Conservation (phyloP, 2,888 invertebrate species). For the Plemyria rubiginata region DNA sequence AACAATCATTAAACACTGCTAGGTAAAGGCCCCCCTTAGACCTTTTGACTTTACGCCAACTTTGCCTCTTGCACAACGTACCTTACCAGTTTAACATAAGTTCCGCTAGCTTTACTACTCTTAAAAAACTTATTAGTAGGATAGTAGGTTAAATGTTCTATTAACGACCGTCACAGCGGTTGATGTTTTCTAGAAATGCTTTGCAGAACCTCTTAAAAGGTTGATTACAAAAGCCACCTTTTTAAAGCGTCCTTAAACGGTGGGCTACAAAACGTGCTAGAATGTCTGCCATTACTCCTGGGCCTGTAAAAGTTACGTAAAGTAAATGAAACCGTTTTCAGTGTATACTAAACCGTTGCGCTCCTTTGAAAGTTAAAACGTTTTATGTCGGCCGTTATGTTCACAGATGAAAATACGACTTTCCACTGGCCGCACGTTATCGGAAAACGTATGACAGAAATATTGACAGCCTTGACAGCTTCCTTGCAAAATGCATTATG, state of each 20-base stretch:
- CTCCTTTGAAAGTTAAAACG: not conserved
- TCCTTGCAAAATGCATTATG: no score
- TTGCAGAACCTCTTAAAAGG: conserved; percentile 16
- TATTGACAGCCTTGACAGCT: no score
- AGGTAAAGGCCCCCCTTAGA: no score
- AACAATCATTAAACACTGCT: no score
- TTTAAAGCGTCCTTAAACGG: conserved; percentile 22
- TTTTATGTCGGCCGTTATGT: not conserved
- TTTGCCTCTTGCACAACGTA: no score
- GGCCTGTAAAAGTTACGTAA: conserved; percentile 10
- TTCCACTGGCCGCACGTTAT: no score
- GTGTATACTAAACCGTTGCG: not conserved
- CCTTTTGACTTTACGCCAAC: no score
- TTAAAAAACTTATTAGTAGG: no score
- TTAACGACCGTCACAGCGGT: not conserved
- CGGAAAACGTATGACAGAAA: no score
- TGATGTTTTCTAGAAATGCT: not conserved
- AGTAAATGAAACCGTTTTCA: conserved; percentile 15
- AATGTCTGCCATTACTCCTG: conserved; percentile 15
- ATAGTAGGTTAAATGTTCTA: no score
- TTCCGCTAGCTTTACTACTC: no score
- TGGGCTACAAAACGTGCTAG: conserved; percentile 15
- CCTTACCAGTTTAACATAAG: no score
- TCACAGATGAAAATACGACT: not conserved
- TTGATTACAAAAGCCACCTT: conserved; percentile 25